phyloP scores from a whole-genome alignment of 1,140 invertebrate genomes.

The Oedothorax gibbosus region DNA sequence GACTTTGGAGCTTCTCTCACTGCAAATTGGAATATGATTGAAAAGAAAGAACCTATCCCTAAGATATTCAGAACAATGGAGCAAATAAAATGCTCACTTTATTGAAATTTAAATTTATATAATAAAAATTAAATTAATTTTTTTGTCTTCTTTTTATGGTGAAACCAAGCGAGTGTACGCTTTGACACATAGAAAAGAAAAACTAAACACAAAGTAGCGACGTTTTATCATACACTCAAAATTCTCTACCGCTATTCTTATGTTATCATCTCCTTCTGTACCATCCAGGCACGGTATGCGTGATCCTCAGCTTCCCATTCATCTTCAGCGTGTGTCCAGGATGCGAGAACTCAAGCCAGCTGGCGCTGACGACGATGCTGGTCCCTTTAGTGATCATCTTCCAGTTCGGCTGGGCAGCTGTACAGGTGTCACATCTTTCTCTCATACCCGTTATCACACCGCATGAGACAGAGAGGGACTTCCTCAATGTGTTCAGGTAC shows the following conservation, averaged over 20 bases:
- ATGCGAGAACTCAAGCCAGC: slow-evolving; percentile 76
- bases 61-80: slow-evolving; percentile 80
- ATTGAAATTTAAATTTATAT: not conserved
- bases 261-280: not conserved
- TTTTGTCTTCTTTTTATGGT: too few relatives aligned
- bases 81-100: slow-evolving; percentile 63
- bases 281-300: slow-evolving; percentile 78
- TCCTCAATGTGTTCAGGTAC: slow-evolving; percentile 86
- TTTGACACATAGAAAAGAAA: too few relatives aligned
- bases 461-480: slow-evolving; percentile 83
- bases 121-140: too few relatives aligned
- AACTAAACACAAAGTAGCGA: too few relatives aligned
- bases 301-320: slow-evolving; percentile 86
- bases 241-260: too few relatives aligned
- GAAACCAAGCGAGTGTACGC: too few relatives aligned
- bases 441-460: slow-evolving; percentile 85
- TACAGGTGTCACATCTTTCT: slow-evolving; percentile 95
- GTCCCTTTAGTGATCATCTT: slow-evolving; percentile 90
- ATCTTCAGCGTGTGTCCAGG: slow-evolving; percentile 86
- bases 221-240: too few relatives aligned
- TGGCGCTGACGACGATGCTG: slow-evolving; percentile 87
- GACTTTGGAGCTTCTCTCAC: slow-evolving; percentile 67
- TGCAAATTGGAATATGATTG: slow-evolving; percentile 81
- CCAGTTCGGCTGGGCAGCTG: slow-evolving; percentile 95
- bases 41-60: slow-evolving; percentile 76